These are phyloP conservation scores for Lamellibrachia satsuma DNA, from an alignment of 2,888 invertebrate species.

Conservation along the genomic window DNA sequence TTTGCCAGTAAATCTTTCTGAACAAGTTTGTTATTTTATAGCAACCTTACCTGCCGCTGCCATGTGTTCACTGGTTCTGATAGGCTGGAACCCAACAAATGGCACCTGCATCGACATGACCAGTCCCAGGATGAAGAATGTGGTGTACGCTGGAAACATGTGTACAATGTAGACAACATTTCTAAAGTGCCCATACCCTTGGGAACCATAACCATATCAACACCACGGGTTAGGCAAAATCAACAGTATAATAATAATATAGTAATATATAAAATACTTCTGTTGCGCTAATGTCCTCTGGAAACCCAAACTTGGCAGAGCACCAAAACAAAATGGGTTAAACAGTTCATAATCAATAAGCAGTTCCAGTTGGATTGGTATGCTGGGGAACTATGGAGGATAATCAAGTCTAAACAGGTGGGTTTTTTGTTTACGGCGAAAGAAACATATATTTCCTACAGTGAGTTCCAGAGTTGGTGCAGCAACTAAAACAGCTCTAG, in stretches of 20 bases:
- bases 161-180: slow-evolving; percentile 21
- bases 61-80: slow-evolving; percentile 99
- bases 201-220: slow-evolving; percentile 6
- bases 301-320: too few relatives aligned
- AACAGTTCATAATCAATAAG: too few relatives aligned
- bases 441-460: too few relatives aligned
- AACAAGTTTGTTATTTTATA: slow-evolving; percentile 9
- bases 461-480: too few relatives aligned
- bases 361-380: too few relatives aligned
- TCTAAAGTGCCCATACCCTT: slow-evolving; percentile 13
- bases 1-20: background rate
- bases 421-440: too few relatives aligned
- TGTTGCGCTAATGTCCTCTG: too few relatives aligned
- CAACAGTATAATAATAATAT: background rate
- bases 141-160: slow-evolving; percentile 81
- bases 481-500: too few relatives aligned
- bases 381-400: too few relatives aligned
- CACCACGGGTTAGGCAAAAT: background rate
- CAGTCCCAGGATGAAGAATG: slow-evolving; percentile 95
- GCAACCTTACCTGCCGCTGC: slow-evolving; percentile 82
- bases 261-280: too few relatives aligned
- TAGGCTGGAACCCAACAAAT: slow-evolving; percentile 92
- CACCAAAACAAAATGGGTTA: too few relatives aligned
- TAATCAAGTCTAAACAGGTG: too few relatives aligned
- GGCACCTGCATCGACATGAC: slow-evolving; percentile 92